These are phyloP conservation scores for Notothenia rossii DNA, from an alignment of 2,113 vertebrate species.

Conservation along the genomic window DNA sequence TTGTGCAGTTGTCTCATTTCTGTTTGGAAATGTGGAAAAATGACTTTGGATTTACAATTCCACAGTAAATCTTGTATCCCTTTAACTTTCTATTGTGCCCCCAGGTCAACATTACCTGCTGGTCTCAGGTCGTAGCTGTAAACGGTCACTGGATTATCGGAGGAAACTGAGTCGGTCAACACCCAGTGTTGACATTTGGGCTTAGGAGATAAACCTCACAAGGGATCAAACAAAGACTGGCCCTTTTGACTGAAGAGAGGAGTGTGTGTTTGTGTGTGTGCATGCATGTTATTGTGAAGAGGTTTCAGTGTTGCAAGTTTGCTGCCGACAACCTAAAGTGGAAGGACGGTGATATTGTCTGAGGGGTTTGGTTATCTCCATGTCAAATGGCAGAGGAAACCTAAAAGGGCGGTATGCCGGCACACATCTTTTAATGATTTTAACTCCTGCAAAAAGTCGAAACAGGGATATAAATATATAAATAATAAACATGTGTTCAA, in stretches of 20 bases:
- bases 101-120: slow-evolving; percentile 65
- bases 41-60: not conserved
- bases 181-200: slow-evolving; percentile 77
- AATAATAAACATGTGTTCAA: not conserved
- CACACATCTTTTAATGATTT: slow-evolving; percentile 33
- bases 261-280: slow-evolving; percentile 21
- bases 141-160: slow-evolving; percentile 53
- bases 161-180: slow-evolving; percentile 73
- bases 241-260: slow-evolving; percentile 52
- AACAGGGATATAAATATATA: slow-evolving; percentile 2
- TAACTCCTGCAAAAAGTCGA: not conserved
- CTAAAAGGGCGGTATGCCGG: slow-evolving; percentile 45
- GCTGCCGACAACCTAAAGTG: slow-evolving; percentile 57
- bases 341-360: slow-evolving; percentile 47
- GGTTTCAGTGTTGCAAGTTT: slow-evolving; percentile 53
- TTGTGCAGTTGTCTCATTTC: not conserved
- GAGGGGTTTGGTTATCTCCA: slow-evolving; percentile 56
- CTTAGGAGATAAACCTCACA: slow-evolving; percentile 75
- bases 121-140: slow-evolving; percentile 55
- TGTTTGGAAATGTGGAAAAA: not conserved
- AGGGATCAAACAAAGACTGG: slow-evolving; percentile 73
- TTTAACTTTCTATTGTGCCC: slow-evolving; percentile 67
- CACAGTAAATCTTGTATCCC: slow-evolving; percentile 1
- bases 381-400: slow-evolving; percentile 49
- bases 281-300: slow-evolving; percentile 30